phyloP scores from a whole-genome alignment of 2,888 invertebrate genomes.

The Sphaerophoria rueppellii region DNA sequence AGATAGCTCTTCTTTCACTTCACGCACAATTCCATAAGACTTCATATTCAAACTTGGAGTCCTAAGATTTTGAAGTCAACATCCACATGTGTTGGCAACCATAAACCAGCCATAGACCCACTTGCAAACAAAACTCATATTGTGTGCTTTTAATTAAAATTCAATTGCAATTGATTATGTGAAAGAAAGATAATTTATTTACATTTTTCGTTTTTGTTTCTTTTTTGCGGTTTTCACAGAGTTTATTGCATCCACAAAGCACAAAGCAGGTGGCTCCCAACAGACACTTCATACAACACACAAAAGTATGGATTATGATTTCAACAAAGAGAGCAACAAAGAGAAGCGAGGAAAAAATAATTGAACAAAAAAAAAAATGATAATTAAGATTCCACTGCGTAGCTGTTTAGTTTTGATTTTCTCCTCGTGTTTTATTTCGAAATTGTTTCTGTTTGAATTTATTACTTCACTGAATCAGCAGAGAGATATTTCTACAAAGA shows the following conservation, averaged over 20 bases:
- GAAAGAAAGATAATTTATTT: neutral
- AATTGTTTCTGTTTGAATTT: slow-evolving; percentile 34
- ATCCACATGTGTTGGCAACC: neutral
- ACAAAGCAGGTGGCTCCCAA: slow-evolving; percentile 48
- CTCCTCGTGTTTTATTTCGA: slow-evolving; percentile 41
- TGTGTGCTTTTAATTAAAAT: slow-evolving; percentile 67
- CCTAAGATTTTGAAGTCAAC: too few relatives aligned
- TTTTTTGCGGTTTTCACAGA: slow-evolving; percentile 12
- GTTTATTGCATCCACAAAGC: slow-evolving; percentile 38
- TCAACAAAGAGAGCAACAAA: slow-evolving; percentile 9
- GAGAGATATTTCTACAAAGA: neutral
- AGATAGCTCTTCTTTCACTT: too few relatives aligned
- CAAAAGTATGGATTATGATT: neutral
- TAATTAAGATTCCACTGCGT: slow-evolving; percentile 65
- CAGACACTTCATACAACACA: neutral
- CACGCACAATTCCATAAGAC: too few relatives aligned
- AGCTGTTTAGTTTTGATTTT: slow-evolving; percentile 56
- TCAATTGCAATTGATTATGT: slow-evolving; percentile 67
- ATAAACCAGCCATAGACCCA: neutral
- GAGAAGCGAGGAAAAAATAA: slow-evolving; percentile 33
- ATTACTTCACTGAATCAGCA: neutral
- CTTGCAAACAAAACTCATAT: slow-evolving; percentile 51
- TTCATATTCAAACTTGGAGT: too few relatives aligned
- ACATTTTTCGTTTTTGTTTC: neutral
- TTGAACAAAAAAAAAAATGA: slow-evolving; percentile 34